These are phyloP conservation scores for Himalopsyche kuldschensis DNA, from an alignment of 2,888 invertebrate species.

Conservation along the genomic window DNA sequence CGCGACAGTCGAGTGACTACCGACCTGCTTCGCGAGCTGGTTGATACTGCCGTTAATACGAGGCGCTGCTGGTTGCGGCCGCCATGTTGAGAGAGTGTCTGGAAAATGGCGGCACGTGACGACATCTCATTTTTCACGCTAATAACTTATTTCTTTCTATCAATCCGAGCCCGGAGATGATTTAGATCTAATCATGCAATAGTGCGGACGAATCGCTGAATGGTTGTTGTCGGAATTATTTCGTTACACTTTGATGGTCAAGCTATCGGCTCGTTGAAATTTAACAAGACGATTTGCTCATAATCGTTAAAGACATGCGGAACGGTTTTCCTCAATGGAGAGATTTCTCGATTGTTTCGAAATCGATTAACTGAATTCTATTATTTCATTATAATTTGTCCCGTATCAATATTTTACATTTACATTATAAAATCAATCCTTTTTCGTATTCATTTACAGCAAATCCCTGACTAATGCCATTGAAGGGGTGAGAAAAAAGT, in stretches of 20 bases:
- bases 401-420: too few relatives aligned
- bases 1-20: constrained; percentile 6
- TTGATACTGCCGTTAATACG: constrained; percentile 28
- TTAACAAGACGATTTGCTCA: neutral
- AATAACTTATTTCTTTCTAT: neutral
- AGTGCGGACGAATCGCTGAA: neutral
- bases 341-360: too few relatives aligned
- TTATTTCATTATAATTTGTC: too few relatives aligned
- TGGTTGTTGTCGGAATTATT: neutral
- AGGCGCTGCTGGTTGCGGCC: constrained; percentile 23
- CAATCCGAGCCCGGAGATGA: neutral
- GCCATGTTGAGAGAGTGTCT: constrained; percentile 30
- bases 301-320: too few relatives aligned
- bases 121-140: constrained; percentile 1
- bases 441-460: too few relatives aligned
- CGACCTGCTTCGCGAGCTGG: constrained; percentile 20
- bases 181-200: neutral
- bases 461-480: too few relatives aligned
- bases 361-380: too few relatives aligned
- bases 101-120: constrained; percentile 17
- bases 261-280: neutral
- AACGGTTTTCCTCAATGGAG: too few relatives aligned
- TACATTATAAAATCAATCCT: too few relatives aligned
- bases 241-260: neutral
- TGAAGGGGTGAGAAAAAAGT: too few relatives aligned